Evolutionary conservation across 2,888 invertebrate genomes (phyloP), one percentile per base, ranked within the genome.

Genomic region (Ennomos fuscantarius): DNA sequence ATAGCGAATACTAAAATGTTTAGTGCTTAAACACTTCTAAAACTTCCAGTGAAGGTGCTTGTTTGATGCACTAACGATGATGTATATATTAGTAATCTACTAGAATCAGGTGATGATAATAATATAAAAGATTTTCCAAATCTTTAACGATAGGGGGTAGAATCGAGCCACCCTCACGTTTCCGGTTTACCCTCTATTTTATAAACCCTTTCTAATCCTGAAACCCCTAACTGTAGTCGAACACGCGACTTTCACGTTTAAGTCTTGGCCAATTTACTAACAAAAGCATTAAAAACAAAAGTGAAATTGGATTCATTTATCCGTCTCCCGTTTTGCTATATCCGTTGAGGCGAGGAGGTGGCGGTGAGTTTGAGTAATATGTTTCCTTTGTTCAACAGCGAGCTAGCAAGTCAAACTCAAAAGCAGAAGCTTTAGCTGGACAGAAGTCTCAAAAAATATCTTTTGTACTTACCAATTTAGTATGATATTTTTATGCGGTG

Each of bases 281-380:
- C 58, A 69, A 74, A 79, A 75, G 78, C 74, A 74, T 74, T 75
- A 76, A 71, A 81, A 79, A 75, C 80, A 80, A 82, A 85, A 77
- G 74, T 84, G 82, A 82, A 82, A 84, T 80, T 78, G 81, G 78
- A 82, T 86, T 86, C 83, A 87, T 87, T 87, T 87, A 86, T 84
- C 81, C 86, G 75, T 74, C 74, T 73, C 74, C 76, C 72, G 75
- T 74, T 59, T 53, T 40, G 32, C 53, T 70, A 76, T 74, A 78
- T 77, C 76, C 73, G 82, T 78, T 77, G 81, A 81, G 78, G 76
- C 78, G 5, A 45, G 36, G 53, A 59, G 58, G 9, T 13, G 36
- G 31, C 41, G 36, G 45, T 11, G 5, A n/a, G 33, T 46, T 50
- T 50, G 9, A 15, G 11, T 45, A 31, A 36, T 1, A 24, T 48